These are phyloP conservation scores for Sphaerophoria rueppellii DNA, from an alignment of 2,888 invertebrate genomes.

Conservation along the genomic window DNA sequence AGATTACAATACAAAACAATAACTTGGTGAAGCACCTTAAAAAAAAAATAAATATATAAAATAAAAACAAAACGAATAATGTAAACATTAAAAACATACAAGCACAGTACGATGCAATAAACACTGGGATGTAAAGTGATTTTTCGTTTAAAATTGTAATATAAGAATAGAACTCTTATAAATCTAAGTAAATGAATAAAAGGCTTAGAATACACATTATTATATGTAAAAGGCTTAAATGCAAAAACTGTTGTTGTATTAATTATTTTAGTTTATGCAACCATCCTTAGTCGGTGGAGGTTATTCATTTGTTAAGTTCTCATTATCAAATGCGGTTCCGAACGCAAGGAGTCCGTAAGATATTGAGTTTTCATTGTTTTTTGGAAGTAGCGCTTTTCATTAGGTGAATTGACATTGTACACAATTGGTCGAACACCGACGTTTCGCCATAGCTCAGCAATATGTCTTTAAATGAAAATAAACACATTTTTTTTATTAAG, in stretches of 20 bases:
- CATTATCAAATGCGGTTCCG: constrained; percentile 81
- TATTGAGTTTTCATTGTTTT: constrained; percentile 82
- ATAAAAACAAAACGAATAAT: constrained; percentile 42
- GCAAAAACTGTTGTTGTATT: constrained; percentile 46
- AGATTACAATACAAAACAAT: too few relatives aligned
- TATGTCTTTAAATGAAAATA: constrained; percentile 77
- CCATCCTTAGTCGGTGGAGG: constrained; percentile 5
- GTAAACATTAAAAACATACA: constrained; percentile 56
- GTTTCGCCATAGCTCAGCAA: constrained; percentile 82
- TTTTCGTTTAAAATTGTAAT: not conserved
- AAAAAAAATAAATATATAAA: not conserved
- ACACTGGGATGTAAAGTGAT: constrained; percentile 24
- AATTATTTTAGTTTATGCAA: constrained; percentile 44
- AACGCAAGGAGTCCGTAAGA: constrained; percentile 81
- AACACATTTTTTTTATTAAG: not conserved
- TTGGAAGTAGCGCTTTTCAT: constrained; percentile 82
- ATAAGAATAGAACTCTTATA: constrained; percentile 39
- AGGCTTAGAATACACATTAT: not conserved
- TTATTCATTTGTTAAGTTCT: constrained; percentile 77
- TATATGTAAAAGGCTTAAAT: constrained; percentile 60
- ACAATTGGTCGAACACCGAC: constrained; percentile 82
- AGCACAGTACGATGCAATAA: constrained; percentile 38
- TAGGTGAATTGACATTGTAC: constrained; percentile 82
- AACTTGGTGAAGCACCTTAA: too few relatives aligned
- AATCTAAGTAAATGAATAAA: constrained; percentile 48